A percentile compares a stretch with the other conserved stretches of the same genome.
Evolutionary conservation across 1,140 invertebrate genomes (phyloP).

Genomic region (Nilaparvata lugens): DNA sequence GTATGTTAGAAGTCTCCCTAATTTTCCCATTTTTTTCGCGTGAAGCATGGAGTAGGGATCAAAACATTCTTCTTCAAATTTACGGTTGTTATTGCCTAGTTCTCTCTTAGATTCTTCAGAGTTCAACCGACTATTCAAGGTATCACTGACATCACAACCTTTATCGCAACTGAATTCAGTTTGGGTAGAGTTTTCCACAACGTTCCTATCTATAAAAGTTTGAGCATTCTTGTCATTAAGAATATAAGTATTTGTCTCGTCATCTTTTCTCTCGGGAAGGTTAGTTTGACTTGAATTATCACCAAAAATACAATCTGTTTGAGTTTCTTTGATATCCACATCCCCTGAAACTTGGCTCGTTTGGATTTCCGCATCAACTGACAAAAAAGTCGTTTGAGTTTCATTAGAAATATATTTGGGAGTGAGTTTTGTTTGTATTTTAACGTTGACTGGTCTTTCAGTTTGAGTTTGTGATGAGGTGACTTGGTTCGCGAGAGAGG

Average conservation of each 20-base stretch:
- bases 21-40: too few relatives aligned
- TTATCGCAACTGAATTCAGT: too few relatives aligned
- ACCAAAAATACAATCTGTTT: neutral
- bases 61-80: too few relatives aligned
- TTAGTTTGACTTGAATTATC: too few relatives aligned
- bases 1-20: too few relatives aligned
- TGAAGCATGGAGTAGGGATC: too few relatives aligned
- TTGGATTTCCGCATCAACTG: neutral
- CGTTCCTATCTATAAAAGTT: neutral
- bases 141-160: too few relatives aligned
- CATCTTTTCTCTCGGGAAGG: too few relatives aligned
- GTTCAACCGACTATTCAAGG: too few relatives aligned
- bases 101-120: too few relatives aligned
- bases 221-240: neutral
- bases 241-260: neutral
- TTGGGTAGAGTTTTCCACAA: constrained; percentile 1
- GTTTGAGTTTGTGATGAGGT: constrained; percentile 16
- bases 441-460: constrained; percentile 5
- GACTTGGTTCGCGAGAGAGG: constrained; percentile 19
- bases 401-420: neutral
- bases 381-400: neutral
- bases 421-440: constrained; percentile 12
- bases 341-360: neutral
- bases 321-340: neutral
- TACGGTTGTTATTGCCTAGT: too few relatives aligned